Conservation (phyloP, 2,797 vertebrate genomes). For the Ctenochaetus hawaiiensis region DNA sequence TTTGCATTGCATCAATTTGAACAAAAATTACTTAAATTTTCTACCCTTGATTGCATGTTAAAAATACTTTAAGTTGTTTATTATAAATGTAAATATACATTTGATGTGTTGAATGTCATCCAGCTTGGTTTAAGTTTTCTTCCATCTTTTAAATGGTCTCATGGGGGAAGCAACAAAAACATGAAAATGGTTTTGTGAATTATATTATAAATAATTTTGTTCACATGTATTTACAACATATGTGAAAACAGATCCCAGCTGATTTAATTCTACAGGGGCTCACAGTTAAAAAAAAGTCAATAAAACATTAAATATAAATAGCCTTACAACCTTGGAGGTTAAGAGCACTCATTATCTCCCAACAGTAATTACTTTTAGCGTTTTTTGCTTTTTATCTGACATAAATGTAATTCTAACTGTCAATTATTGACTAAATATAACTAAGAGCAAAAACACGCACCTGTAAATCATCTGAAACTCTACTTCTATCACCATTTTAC, state of each 20-base stretch:
- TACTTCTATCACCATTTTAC: constrained; percentile 14
- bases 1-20: background rate
- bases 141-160: background rate
- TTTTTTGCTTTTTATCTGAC: background rate
- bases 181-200: background rate
- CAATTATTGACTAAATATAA: constrained; percentile 15
- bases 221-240: background rate
- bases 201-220: background rate
- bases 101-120: background rate
- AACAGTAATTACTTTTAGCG: background rate
- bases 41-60: background rate
- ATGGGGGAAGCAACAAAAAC: background rate
- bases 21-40: background rate
- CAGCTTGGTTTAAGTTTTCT: background rate
- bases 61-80: background rate
- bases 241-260: background rate
- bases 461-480: constrained; percentile 5
- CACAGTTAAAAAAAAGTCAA: constrained; percentile 8
- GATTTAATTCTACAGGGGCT: background rate
- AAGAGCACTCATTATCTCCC: constrained; percentile 3
- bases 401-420: background rate
- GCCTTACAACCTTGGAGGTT: background rate
- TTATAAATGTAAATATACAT: background rate
- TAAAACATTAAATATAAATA: constrained; percentile 17
- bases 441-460: background rate